Evolutionary conservation across 2,888 invertebrate species (phyloP).

Genomic region (Pristionchus entomophagus): DNA sequence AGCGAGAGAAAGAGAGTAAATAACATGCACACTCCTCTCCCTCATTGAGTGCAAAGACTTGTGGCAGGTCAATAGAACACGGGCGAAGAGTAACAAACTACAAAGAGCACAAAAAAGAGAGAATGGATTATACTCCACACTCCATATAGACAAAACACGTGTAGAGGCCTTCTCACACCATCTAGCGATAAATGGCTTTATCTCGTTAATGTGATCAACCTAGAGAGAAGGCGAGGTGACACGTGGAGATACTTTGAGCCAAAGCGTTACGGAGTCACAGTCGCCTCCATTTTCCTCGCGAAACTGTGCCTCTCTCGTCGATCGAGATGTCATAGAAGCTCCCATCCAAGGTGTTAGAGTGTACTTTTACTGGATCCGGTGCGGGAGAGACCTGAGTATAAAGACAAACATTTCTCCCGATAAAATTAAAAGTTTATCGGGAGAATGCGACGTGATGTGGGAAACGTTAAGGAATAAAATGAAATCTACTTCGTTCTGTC

Average conservation of each 20-base stretch:
- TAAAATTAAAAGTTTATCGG: no score
- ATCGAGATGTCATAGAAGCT: background rate
- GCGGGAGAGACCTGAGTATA: no score
- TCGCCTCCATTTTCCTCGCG: background rate
- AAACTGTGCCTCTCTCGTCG: background rate
- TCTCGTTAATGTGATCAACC: background rate
- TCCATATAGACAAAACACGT: background rate
- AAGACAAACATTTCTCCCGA: no score
- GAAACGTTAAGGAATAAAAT: no score
- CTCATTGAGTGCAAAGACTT: background rate
- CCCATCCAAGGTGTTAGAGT: background rate
- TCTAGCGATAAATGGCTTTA: background rate
- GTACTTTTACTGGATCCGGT: background rate
- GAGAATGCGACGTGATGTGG: no score
- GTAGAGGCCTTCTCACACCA: background rate
- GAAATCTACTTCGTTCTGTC: background rate
- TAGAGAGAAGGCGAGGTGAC: background rate
- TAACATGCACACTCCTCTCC: background rate
- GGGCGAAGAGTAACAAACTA: background rate
- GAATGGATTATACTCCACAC: background rate
- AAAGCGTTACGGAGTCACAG: conserved; percentile 6
- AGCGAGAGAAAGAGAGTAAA: background rate
- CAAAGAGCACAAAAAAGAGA: background rate
- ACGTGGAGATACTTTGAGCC: background rate
- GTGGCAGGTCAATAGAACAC: background rate